Percentiles rank a stretch among this genome's conserved stretches.
Evolutionary conservation across 2,797 vertebrate genomes (phyloP).

Genomic region (Bradypus variegatus): DNA sequence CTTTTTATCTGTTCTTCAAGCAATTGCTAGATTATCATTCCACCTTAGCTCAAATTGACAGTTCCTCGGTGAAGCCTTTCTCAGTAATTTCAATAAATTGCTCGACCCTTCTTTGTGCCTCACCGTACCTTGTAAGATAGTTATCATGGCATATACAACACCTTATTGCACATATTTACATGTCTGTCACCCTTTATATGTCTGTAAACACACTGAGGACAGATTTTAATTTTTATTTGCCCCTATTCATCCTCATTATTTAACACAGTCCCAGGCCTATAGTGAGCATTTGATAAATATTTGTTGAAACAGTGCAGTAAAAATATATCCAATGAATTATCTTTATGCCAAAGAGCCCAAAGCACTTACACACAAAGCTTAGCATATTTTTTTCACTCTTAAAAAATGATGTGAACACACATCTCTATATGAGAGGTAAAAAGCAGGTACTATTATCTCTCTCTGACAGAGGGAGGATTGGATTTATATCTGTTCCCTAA

Average conservation of each 20-base stretch:
- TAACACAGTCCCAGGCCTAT: neutral
- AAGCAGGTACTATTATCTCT: constrained; percentile 24
- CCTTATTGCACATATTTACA: neutral
- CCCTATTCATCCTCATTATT: neutral
- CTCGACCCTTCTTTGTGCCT: neutral
- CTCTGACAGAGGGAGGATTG: neutral
- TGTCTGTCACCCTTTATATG: neutral
- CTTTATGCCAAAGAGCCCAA: neutral
- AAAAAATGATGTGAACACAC: neutral
- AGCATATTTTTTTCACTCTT: neutral
- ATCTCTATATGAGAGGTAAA: neutral
- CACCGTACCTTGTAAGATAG: neutral
- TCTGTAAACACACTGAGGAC: neutral
- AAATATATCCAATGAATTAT: neutral
- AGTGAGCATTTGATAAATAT: neutral
- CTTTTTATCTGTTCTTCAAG: neutral
- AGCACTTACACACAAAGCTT: neutral
- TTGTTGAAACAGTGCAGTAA: neutral
- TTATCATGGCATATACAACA: neutral
- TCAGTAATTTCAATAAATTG: neutral
- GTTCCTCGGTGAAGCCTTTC: neutral
- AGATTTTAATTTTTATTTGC: neutral
- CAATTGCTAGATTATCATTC: neutral
- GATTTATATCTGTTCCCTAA: constrained; percentile 42
- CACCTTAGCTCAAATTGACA: neutral